Base-by-base conservation (phyloP, 2,888 invertebrate genomes). In the Quadroppia sp. region DNA sequence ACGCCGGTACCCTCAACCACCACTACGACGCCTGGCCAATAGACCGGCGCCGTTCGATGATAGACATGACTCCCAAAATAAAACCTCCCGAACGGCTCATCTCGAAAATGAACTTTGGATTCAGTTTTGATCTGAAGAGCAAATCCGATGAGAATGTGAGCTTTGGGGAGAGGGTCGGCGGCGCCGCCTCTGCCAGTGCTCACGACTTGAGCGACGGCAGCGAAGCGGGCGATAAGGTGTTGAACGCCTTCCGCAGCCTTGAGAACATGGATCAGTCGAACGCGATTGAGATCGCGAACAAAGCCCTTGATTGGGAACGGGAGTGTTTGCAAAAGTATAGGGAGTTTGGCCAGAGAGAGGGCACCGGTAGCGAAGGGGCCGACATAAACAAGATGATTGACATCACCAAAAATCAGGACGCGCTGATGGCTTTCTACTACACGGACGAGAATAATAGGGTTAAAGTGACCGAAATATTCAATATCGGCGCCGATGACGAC, bases 381-480 rank as follows among this genome's bases (percentile, higher is more conserved):
- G 23, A 56, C 11, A 85, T 86, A 77, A 86, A 86, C 70, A 83
- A 85, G 78, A 85, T 87, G 74, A 81, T 87, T 4, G 83, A 85
- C 77, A 91, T 90, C 79, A 92, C 93, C 72, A 86, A 89, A 61
- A 89, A 91, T 79, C 92, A 94, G 80, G 94, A 95, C 79, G 90
- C 94, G 0, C 85, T 92, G 11, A 90, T 94, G 85, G 90, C 93
- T 0, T 94, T 91, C 83, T 95, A 94, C 82, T 88, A 77, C 40
- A 71, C 91, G 81, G 93, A 94, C 82, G 89, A 90, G 79, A 88
- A 91, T 80, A 91, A 92, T 82, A 89, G 91, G 86, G 89, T 81
- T 79, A 90, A 90, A 83, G 89, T 93, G 79, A 92, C 92, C 0
- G 92, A 93, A 85, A 92, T 94, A 80, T 92, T 90, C 81, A 92